Evolutionary conservation across 1,140 invertebrate species (phyloP).

Genomic region (Platorchestia sp.): DNA sequence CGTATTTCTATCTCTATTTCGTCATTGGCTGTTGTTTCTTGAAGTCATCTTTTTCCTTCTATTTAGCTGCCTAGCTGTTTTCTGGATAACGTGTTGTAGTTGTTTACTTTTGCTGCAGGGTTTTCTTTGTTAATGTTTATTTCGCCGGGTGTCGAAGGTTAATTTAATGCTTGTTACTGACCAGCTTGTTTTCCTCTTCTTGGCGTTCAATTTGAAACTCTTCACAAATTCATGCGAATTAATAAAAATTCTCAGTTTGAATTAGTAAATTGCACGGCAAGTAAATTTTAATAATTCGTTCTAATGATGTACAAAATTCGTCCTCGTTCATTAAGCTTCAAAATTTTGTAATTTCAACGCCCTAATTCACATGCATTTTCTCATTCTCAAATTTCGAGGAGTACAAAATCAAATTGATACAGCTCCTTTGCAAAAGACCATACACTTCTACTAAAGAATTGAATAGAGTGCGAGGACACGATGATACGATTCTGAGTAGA

Average conservation of each 20-base stretch:
- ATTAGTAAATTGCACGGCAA: background rate
- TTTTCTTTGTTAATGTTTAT: background rate
- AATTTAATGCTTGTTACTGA: background rate
- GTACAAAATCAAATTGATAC: background rate
- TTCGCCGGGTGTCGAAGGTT: background rate
- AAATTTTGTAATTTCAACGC: background rate
- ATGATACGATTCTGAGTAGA: too few relatives aligned
- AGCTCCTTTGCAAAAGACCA: too few relatives aligned
- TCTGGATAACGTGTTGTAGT: conserved; percentile 3
- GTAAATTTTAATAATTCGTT: background rate
- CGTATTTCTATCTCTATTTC: background rate
- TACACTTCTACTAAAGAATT: too few relatives aligned
- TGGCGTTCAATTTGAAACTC: background rate
- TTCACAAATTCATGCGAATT: background rate
- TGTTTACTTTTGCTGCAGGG: background rate
- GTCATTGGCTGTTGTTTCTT: background rate
- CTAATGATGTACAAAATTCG: background rate
- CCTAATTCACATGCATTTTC: background rate
- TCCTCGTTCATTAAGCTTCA: background rate
- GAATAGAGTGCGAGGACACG: too few relatives aligned
- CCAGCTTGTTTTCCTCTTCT: conserved; percentile 22
- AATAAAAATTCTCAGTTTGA: background rate
- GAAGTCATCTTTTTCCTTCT: background rate
- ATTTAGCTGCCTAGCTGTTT: background rate
- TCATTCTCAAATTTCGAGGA: background rate